Evolutionary conservation across 2,888 invertebrate species (phyloP).

Genomic region (Meghimatium bilineatum): DNA sequence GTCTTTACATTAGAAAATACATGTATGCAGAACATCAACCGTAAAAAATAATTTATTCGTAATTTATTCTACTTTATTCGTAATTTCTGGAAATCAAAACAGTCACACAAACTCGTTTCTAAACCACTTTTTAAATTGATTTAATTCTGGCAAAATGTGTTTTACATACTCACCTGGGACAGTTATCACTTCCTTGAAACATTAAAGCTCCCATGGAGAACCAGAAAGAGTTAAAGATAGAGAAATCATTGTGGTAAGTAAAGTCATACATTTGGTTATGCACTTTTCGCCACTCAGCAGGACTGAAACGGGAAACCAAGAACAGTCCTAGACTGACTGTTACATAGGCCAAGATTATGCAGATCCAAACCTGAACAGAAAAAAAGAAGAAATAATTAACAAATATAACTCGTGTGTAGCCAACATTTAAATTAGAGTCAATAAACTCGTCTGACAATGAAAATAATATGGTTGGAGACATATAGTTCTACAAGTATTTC

Average conservation of each 20-base stretch:
- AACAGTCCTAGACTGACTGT: constrained; percentile 98
- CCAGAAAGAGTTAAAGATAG: constrained; percentile 97
- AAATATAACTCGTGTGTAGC: not conserved
- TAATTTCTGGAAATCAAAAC: no score
- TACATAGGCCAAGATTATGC: constrained; percentile 90
- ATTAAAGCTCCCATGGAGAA: constrained; percentile 97
- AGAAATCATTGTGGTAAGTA: constrained; percentile 80
- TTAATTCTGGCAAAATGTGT: no score
- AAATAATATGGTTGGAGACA: no score
- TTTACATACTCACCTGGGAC: constrained; percentile 87
- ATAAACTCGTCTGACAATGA: no score
- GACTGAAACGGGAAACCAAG: constrained; percentile 96
- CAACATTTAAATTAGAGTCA: no score
- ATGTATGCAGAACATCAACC: no score
- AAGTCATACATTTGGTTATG: not conserved
- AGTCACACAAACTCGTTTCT: no score
- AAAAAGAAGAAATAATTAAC: not conserved
- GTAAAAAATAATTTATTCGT: no score
- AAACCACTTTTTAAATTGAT: no score
- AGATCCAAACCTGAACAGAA: constrained; percentile 88
- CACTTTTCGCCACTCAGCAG: constrained; percentile 92
- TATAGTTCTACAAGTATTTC: no score
- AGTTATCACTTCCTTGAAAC: constrained; percentile 98
- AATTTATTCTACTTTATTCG: no score
- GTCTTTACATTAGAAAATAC: no score